Evolutionary conservation across 2,113 vertebrate genomes (phyloP), one percentile per base, ranked within the genome.

Genomic region (Talpa occidentalis): DNA sequence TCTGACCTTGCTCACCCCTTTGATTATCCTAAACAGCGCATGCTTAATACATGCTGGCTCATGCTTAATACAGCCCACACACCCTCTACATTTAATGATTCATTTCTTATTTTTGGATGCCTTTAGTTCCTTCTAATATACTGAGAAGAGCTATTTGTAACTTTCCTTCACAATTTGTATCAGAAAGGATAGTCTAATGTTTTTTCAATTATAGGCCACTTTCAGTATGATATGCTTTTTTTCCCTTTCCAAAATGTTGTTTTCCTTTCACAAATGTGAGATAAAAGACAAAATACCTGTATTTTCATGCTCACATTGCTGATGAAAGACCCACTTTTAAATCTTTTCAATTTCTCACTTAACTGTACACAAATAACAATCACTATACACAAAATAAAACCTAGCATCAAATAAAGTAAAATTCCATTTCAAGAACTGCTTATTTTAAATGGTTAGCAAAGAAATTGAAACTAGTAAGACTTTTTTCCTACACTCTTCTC

Each of bases 361-460:
- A 4, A 35, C 12, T 22, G 2, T 67, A 66, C 2, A 2, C 52
- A 4, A 3, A 22, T 28, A 74, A 66, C 0, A 56, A 22, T 32
- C 12, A 64, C 6, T 32, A 28, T 26, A 64, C 1, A 69, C 14
- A 91, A 83, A 60, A 35, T 72, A 28, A 91, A 91, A 83, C 0
- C 1, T 19, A 83, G 35, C 8, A 42, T 24, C 60, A 77, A 3
- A 6, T 47, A 79, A 10, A 73, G 6, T 74, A 67, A 86, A 94
- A 72, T 40, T 28, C 4, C 28, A 83, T 79, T 78, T 94, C 30
- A 93, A 91, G 32, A 90, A 42, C 19, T 26, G 12, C 22, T 83
- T 94, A 52, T 83, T 87, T 94, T 30, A 93, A 83, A 66, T 62
- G 88, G n/a, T 49, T 87, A 92, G 59, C 47, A 69, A 94, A 35